A percentile compares a stretch with the other conserved stretches of the same genome.
These are phyloP conservation scores for Craniophora ligustri DNA, from an alignment of 2,888 invertebrate genomes.

Conservation along the genomic window DNA sequence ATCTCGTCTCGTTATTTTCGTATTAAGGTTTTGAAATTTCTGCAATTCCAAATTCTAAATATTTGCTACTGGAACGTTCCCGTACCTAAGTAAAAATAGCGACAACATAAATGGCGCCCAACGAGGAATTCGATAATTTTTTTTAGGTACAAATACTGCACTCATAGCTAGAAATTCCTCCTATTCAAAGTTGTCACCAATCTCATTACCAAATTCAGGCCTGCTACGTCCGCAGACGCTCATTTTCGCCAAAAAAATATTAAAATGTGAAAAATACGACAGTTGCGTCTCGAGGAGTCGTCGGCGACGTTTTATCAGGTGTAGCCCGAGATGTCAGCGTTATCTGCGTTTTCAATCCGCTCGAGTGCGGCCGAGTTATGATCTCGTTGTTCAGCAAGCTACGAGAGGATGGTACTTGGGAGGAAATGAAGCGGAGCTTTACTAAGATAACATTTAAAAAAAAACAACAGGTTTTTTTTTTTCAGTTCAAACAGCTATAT, in stretches of 20 bases:
- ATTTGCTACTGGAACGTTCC: conserved; percentile 16
- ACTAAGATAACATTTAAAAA: neutral
- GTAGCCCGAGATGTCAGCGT: conserved; percentile 46
- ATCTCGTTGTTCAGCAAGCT: conserved; percentile 59
- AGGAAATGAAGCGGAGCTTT: conserved; percentile 22
- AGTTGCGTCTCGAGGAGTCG: conserved; percentile 26
- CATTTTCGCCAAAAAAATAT: conserved; percentile 23
- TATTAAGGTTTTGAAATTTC: conserved; percentile 43
- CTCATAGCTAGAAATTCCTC: conserved; percentile 2
- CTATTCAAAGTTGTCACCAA: conserved; percentile 25
- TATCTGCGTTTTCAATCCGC: conserved; percentile 61
- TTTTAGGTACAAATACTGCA: neutral
- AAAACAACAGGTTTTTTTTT: neutral
- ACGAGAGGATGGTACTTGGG: conserved; percentile 10
- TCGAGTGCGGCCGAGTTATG: conserved; percentile 63
- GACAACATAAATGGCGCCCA: conserved; percentile 19
- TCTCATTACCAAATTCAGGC: conserved; percentile 22
- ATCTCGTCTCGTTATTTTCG: conserved; percentile 50
- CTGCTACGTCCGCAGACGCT: conserved; percentile 11
- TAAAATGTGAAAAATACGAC: conserved; percentile 24
- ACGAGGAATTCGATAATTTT: conserved; percentile 1
- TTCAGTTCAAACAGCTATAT: too few relatives aligned
- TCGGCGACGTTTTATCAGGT: conserved; percentile 47
- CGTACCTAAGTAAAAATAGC: neutral
- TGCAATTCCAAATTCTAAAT: conserved; percentile 17